Percentiles rank a stretch among this genome's conserved stretches.
These are phyloP conservation scores for Heteromormyrus szaboi DNA, from an alignment of 2,797 vertebrate species.

Conservation along the genomic window DNA sequence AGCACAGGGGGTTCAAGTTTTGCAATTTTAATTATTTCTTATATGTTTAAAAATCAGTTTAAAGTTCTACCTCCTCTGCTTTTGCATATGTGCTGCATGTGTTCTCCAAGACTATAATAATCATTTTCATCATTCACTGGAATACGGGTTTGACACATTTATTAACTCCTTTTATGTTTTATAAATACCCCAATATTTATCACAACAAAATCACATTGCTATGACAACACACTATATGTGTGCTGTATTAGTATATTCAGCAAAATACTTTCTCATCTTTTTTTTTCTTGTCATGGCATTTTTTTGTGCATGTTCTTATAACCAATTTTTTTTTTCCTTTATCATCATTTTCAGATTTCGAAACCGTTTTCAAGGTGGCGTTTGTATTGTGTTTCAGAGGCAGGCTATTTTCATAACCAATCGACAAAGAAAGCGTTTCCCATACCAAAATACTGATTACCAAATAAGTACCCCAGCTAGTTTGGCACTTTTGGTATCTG, in stretches of 20 bases:
- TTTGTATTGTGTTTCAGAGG: neutral
- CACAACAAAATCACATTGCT: neutral
- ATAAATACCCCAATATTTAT: neutral
- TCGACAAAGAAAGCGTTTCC: neutral
- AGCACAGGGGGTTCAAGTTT: neutral
- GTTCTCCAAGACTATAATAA: neutral
- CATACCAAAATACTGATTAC: neutral
- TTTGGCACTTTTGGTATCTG: neutral
- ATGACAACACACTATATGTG: neutral
- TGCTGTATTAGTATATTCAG: neutral
- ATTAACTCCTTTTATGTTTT: neutral
- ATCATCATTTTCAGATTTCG: neutral
- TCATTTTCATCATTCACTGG: neutral
- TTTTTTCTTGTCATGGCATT: neutral
- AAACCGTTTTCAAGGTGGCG: neutral
- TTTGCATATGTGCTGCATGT: neutral
- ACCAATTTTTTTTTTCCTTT: neutral
- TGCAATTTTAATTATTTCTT: neutral
- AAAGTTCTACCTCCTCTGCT: neutral
- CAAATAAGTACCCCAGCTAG: neutral
- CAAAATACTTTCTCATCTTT: neutral
- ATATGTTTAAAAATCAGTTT: neutral
- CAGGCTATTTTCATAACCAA: neutral
- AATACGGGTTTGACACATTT: neutral
- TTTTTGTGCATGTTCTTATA: neutral